A percentile compares a stretch with the other conserved stretches of the same genome.
Conservation (phyloP, 2,797 vertebrate species). For the Epinephelus coioides region DNA sequence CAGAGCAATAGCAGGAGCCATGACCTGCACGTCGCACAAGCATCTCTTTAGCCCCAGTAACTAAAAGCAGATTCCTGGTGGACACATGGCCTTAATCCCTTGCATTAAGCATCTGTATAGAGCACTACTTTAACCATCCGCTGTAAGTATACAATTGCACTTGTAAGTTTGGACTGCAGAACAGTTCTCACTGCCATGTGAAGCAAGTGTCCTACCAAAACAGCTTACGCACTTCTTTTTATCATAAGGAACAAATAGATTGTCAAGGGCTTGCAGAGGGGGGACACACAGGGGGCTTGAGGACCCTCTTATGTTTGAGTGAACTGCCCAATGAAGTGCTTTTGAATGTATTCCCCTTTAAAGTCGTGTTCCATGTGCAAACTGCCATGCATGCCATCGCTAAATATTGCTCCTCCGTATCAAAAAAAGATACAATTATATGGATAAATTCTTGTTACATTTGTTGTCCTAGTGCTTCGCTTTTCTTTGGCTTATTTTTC, state of each 20-base stretch:
- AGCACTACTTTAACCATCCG: constrained; percentile 59
- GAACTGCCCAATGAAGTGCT: constrained; percentile 80
- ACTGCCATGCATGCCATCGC: constrained; percentile 95
- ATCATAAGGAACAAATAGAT: constrained; percentile 78
- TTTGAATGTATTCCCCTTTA: constrained; percentile 94
- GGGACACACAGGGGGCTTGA: constrained; percentile 50
- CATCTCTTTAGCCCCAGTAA: constrained; percentile 10
- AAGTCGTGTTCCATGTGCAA: constrained; percentile 95
- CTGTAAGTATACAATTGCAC: constrained; percentile 55
- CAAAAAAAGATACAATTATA: constrained; percentile 79
- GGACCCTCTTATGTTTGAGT: constrained; percentile 62
- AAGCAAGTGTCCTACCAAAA: constrained; percentile 76
- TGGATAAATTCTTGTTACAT: constrained; percentile 92
- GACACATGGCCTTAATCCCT: constrained; percentile 68
- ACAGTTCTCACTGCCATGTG: constrained; percentile 75
- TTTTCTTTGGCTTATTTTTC: constrained; percentile 89
- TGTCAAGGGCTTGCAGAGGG: constrained; percentile 63
- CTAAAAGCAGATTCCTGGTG: constrained; percentile 54
- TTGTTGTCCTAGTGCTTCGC: constrained; percentile 93
- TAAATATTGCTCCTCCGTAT: constrained; percentile 92
- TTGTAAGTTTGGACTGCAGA: constrained; percentile 83
- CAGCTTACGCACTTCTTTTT: constrained; percentile 69
- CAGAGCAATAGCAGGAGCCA: constrained; percentile 5
- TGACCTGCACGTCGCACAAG: constrained; percentile 13
- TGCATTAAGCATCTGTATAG: constrained; percentile 62